A percentile compares a stretch with the other conserved stretches of the same genome.
Evolutionary conservation across 2,113 vertebrate genomes (phyloP).

Genomic region (Cavia aperea): DNA sequence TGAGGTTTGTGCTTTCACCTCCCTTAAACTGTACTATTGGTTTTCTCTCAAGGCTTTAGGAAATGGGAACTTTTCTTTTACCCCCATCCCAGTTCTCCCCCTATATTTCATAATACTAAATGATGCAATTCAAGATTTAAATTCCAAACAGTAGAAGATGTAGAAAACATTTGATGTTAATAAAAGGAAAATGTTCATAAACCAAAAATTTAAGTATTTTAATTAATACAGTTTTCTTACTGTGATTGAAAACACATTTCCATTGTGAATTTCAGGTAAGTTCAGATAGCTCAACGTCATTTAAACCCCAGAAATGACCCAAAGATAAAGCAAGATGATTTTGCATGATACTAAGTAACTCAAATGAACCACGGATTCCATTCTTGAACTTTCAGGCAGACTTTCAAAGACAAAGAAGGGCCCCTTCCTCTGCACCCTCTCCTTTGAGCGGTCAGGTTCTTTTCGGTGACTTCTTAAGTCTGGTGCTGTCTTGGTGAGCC

Average conservation of each 20-base stretch:
- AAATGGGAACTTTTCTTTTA: constrained; percentile 7
- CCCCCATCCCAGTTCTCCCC: neutral
- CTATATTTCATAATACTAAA: neutral
- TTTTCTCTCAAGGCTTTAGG: neutral
- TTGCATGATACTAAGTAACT: neutral
- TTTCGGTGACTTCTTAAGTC: constrained; percentile 18
- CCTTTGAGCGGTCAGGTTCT: neutral
- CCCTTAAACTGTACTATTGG: neutral
- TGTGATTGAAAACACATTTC: neutral
- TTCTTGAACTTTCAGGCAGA: neutral
- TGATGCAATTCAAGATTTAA: neutral
- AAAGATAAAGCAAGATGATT: neutral
- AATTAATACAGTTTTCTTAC: neutral
- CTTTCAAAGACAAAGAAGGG: neutral
- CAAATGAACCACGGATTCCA: neutral
- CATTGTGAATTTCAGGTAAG: neutral
- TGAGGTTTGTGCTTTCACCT: neutral
- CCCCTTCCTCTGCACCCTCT: neutral
- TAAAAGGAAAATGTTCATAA: neutral
- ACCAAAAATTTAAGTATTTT: neutral
- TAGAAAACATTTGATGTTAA: neutral
- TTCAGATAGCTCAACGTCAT: neutral
- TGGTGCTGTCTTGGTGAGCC: constrained; percentile 40
- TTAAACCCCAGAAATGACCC: neutral
- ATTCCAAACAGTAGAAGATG: neutral